Base-by-base conservation (phyloP, 2,113 vertebrate species). In the Megalops atlanticus region DNA sequence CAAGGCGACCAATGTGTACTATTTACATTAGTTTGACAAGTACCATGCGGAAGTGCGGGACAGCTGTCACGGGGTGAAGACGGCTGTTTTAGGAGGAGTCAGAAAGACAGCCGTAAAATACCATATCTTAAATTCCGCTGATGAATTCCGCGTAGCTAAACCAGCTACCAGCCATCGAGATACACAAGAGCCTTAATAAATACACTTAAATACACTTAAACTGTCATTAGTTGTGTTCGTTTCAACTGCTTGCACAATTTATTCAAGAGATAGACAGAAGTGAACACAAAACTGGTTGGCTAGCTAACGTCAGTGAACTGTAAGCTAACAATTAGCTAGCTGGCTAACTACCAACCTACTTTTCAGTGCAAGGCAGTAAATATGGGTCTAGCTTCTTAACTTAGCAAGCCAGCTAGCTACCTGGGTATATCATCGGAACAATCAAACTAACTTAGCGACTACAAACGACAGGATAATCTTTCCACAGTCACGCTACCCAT, bases 311-410 rank as follows among this genome's bases (percentile, higher is more conserved):
- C 6, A 45, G 7, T 14, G 43, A 45, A 45, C 14, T 10, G 43
- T 45, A 16, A 54, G 49, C 0, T 64, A 81, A 38, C 31, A 77
- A 84, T 84, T 90, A 91, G 79, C 88, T 85, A 64, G n/a, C 24
- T 31, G 8, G n/a, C 58, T n/a, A 45, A 45, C 43, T 31, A 64
- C n/a, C n/a, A 18, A 5, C 58, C n/a, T n/a, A n/a, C n/a, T n/a
- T n/a, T 64, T 31, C 58, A 31, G 58, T n/a, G n/a, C 6, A 24
- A 31, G 58, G 24, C 31, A 64, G 49, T 18, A 27, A 64, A 64
- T 31, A n/a, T 64, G 24, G 58, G 24, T 27, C 58, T 10, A 2
- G 4, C n/a, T 31, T 64, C 12, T 27, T 58, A n/a, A 58, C 58
- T n/a, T 45, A 45, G 14, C 43, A 31, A 31, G 58, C n/a, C 31